phyloP scores from a whole-genome alignment of 2,797 vertebrate genomes.

The Sebastes itinus region DNA sequence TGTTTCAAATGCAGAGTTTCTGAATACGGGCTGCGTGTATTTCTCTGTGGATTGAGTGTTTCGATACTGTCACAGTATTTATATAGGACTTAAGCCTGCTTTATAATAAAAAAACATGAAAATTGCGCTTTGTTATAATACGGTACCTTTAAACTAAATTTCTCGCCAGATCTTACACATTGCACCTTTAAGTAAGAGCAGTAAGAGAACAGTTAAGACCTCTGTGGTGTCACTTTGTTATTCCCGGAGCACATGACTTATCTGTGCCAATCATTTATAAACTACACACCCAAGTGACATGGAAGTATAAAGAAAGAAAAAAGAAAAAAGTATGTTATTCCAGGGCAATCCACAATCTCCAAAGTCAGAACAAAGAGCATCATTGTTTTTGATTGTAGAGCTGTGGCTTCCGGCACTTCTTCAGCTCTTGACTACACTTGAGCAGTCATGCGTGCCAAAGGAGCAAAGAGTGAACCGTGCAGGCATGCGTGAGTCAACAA shows the following conservation, averaged over 20 bases:
- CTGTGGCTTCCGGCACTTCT: neutral
- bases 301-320: neutral
- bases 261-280: neutral
- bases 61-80: too few species aligned
- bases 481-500: constrained; percentile 25
- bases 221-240: neutral
- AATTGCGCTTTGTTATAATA: too few species aligned
- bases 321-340: neutral
- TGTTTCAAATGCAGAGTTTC: too few species aligned
- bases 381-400: neutral
- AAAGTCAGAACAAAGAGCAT: neutral
- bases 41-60: too few species aligned
- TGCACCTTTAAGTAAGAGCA: neutral
- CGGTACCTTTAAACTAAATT: too few species aligned
- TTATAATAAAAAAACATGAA: too few species aligned
- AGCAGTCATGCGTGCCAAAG: neutral
- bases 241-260: neutral
- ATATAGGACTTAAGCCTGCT: too few species aligned
- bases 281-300: neutral
- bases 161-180: too few species aligned
- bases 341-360: neutral
- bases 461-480: neutral
- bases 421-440: neutral
- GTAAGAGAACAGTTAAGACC: neutral
- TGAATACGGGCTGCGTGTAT: too few species aligned